Percentiles rank a stretch among this genome's conserved stretches.
These are phyloP conservation scores for Ciconia boyciana DNA, from an alignment of 2,113 vertebrate species.

Conservation along the genomic window DNA sequence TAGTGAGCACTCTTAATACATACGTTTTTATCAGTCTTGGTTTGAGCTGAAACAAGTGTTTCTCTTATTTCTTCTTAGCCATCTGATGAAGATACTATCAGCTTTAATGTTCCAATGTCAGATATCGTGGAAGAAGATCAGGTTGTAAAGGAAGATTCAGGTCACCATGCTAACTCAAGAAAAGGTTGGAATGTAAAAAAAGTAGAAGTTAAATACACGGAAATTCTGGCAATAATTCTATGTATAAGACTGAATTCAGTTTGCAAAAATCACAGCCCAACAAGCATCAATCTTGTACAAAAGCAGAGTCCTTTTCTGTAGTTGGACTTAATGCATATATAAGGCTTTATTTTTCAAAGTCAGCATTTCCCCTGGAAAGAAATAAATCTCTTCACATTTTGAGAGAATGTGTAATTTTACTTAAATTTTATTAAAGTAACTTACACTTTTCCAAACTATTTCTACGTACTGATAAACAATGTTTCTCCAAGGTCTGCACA, in stretches of 20 bases:
- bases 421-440: background rate
- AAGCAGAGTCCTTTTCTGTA: background rate
- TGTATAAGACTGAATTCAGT: background rate
- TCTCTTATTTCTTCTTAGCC: conserved; percentile 73
- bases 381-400: background rate
- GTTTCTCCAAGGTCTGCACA: background rate
- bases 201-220: background rate
- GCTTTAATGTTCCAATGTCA: conserved; percentile 89
- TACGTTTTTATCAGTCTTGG: background rate
- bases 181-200: conserved; percentile 76
- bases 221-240: background rate
- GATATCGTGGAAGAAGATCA: conserved; percentile 92
- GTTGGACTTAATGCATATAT: background rate
- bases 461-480: background rate
- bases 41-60: background rate
- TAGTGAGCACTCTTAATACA: background rate
- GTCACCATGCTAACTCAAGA: conserved; percentile 77
- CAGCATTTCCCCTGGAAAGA: background rate
- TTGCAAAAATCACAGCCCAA: background rate
- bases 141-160: conserved; percentile 83
- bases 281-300: background rate
- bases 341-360: background rate
- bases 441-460: background rate
- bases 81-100: conserved; percentile 91
- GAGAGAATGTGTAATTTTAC: background rate